Evolutionary conservation across 37 sponge, comb jelly and placozoan species (phyloP), one percentile per base, ranked within the genome.

Genomic region (Agelas oroides): DNA sequence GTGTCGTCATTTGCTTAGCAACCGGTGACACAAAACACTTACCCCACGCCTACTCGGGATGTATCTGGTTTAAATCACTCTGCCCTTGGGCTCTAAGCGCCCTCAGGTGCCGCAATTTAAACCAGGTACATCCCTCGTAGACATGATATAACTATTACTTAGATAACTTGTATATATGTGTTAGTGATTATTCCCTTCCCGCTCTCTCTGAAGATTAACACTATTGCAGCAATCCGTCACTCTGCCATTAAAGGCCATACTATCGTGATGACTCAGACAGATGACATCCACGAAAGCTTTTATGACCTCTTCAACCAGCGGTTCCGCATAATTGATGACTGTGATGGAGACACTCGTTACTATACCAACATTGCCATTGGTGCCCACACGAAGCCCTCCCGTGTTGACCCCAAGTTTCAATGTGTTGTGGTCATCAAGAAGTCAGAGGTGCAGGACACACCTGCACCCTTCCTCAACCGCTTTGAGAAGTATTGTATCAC

Each of bases 301-400:
- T 95, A 95, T 63, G 95, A 95, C 53, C 84, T 95, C 34, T 91
- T 95, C 82, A 95, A 95, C 41, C 95, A 92, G 76, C 71, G 85
- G 23, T 95, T 95, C 71, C 80, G 87, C n/a, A 53, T 89, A 13
- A 91, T 87, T 14, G 92, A 86, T 77, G 91, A 90, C 37, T 73
- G 82, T 23, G 68, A 88, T 15, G 53, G 78, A 6, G 86, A 84
- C 28, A 67, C 91, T 39, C 76, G 90, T 6, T 90, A 83, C 60
- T 95, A 88, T 81, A 86, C 96, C 31, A 95, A 92, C 67, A 92
- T 95, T 75, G 96, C 93, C 52, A 95, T 92, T 76, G 96, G 96
- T 21, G 88, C 92, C 36, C 93, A 95, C 67, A 58, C 81, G 71
- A 86, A 86, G 59, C 93, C 93, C 11, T 95, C 87, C 64, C 37